Base-by-base conservation (phyloP, 2,888 invertebrate species). In the Tinea semifulvella region DNA sequence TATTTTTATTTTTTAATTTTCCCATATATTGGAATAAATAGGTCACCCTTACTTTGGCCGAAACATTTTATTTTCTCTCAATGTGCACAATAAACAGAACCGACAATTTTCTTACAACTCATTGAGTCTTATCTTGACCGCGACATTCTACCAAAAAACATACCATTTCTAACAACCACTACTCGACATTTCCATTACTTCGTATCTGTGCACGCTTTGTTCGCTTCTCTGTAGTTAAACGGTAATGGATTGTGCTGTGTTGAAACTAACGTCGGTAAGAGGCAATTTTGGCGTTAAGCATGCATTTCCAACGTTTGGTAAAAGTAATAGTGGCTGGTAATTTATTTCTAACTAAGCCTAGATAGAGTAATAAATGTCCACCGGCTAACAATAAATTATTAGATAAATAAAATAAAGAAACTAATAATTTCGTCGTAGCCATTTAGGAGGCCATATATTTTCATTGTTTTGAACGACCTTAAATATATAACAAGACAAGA, bases 81-180 rank as follows among this genome's bases (percentile, higher is more conserved):
- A 56, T 56, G 52, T 48, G 50, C 53, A 63, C 61, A 63, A 65
- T 65, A 66, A 62, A 65, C 58, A 56, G 55, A 59, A 62, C 63
- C 60, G 58, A 61, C 66, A 65, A 66, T 66, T 65, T 63, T 57
- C 63, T 63, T 65, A 61, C 65, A 66, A 66, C 65, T 66, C 65
- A 66, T 63, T 65, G 61, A 50, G 56, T 50, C 63, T 65, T 66
- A 65, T 66, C 66, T 63, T 61, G 62, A 61, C 65, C 64, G 58
- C 60, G 47, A 50, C 40, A 20, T 22, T 40, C 22, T 40, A 40
- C 40, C 40, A 40, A 40, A 40, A 40, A n/a, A n/a, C 11, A 11
- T 22, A 14, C 20, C 20, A 20, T 22, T 11, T n/a, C n/a, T 18
- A 19, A 13, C 40, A 22, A 22, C n/a, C n/a, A 17, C 36, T 36